Evolutionary conservation across 2,797 vertebrate species (phyloP), one percentile per base, ranked within the genome.

Genomic region (Uromys caudimaculatus): DNA sequence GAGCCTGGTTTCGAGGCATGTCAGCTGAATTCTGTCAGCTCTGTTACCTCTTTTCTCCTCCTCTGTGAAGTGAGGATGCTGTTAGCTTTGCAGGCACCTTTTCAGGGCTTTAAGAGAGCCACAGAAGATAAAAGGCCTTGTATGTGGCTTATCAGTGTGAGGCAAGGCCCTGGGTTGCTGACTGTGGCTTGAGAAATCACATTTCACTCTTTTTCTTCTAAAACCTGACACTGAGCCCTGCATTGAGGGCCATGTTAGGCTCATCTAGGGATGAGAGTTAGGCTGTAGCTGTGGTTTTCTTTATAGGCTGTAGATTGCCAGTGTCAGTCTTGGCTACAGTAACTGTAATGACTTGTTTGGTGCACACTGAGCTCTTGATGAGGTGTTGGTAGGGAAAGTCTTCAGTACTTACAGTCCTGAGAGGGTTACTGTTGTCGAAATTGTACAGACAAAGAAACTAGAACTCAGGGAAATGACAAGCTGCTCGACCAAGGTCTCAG

Each of bases 401-500:
- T 94, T 92, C 67, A 82, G 29, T 58, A 67, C 3, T 71, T 71
- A 41, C 0, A 85, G 24, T 41, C 21, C 29, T 54, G 60, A 93
- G 79, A 41, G 71, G 78, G 38, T 54, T 13, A 6, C 19, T 29
- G 8, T 62, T 75, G 38, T 90, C 47, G 0, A 8, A 35, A 13
- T 60, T 32, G 93, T 56, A 54, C 17, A 96, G 81, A 1, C 78
- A 32, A 97, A 58, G 81, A 54, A 60, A n/a, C 54, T 21, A 21
- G 77, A 73, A 77, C 77, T 44, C 58, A 54, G 71, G 77, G 85
- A 83, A 35, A 71, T 50, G 13, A 1, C n/a, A 50, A 52, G 23
- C 73, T n/a, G 6, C 78, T 93, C 86, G 85, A 90, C 52, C 79
- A 88, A 91, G 60, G 44, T 78, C 10, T 94, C 38, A 19, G 47